Conservation (phyloP, 2,797 vertebrate species). For the Lycodopsis pacificus region DNA sequence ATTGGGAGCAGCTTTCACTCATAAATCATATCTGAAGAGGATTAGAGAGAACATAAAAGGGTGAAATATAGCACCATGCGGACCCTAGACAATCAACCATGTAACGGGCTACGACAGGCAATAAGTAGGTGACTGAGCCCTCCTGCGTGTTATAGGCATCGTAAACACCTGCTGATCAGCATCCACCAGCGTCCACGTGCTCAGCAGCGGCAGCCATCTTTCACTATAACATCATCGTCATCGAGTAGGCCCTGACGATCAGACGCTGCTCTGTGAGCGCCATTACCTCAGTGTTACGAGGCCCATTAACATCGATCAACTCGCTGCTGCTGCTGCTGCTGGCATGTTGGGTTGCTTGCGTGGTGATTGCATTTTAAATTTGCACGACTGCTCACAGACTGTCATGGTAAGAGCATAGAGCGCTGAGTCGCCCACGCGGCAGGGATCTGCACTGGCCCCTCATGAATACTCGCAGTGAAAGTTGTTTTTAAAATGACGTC, state of each 20-base stretch:
- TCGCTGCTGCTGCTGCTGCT: conserved; percentile 21
- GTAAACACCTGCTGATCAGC: conserved; percentile 69
- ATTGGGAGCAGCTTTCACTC: conserved; percentile 60
- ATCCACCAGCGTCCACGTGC: conserved; percentile 9
- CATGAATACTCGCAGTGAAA: conserved; percentile 35
- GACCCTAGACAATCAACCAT: conserved; percentile 59
- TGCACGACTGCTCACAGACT: conserved; percentile 33
- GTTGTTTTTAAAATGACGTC: conserved; percentile 27
- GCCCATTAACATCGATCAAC: conserved; percentile 60
- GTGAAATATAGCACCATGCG: conserved; percentile 48
- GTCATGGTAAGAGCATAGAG: conserved; percentile 24
- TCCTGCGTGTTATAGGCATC: conserved; percentile 34
- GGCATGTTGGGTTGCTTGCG: conserved; percentile 24
- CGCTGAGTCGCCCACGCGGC: conserved; percentile 41
- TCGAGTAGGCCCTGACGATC: conserved; percentile 33
- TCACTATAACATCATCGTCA: conserved; percentile 31
- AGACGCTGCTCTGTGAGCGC: not conserved
- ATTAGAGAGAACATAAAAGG: conserved; percentile 67
- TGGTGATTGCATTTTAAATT: conserved; percentile 52
- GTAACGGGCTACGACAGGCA: conserved; percentile 40
- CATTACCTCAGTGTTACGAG: conserved; percentile 47
- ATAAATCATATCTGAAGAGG: conserved; percentile 70
- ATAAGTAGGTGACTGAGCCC: conserved; percentile 44
- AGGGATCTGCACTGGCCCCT: conserved; percentile 26
- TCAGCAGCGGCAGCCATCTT: conserved; percentile 37